Base-by-base conservation (phyloP, 2,113 vertebrate genomes). In the Oryzias melastigma region DNA sequence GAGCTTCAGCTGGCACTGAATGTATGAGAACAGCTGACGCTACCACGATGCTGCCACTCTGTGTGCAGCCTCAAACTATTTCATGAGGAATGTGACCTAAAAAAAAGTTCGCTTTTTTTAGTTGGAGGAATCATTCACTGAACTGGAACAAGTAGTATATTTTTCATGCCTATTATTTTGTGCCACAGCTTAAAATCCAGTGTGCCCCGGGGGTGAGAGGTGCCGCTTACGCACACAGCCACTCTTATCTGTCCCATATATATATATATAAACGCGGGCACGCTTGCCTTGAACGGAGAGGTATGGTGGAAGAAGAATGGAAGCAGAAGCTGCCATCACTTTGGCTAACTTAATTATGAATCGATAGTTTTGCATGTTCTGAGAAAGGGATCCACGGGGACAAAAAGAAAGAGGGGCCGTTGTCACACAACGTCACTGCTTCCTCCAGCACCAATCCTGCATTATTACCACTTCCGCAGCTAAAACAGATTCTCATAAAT, bases 401-500 rank as follows among this genome's bases (percentile, higher is more conserved):
- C 29, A 25, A 20, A 51, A 40, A 22, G 61, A 59, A 22, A 75
- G 52, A 42, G 16, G 42, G 42, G 49, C 17, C 47, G 2, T 53
- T 50, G 52, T 67, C 20, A 4, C 17, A 15, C 51, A 54, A 47
- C 15, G 42, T 74, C 71, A 69, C 29, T 6, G 16, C 67, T 65
- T 66, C 42, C 41, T 47, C 57, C 19, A 44, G 35, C 62, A 65
- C 65, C 64, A 68, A 73, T 62, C 53, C 73, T 64, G 62, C 61
- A 71, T 75, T 58, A 68, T 65, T 71, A 62, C 35, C 54, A 50
- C 48, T 40, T 76, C 18, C 19, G 50, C 5, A 18, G 62, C 70
- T 58, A 44, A 68, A 80, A 73, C 62, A 60, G 70, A 77, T 73
- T 71, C 69, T 79, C 70, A 82, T 87, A 50, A 79, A 85, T 81